A percentile compares a stretch with the other conserved stretches of the same genome.
These are phyloP conservation scores for Pangasius macronema DNA, from an alignment of 2,797 vertebrate genomes.

Conservation along the genomic window DNA sequence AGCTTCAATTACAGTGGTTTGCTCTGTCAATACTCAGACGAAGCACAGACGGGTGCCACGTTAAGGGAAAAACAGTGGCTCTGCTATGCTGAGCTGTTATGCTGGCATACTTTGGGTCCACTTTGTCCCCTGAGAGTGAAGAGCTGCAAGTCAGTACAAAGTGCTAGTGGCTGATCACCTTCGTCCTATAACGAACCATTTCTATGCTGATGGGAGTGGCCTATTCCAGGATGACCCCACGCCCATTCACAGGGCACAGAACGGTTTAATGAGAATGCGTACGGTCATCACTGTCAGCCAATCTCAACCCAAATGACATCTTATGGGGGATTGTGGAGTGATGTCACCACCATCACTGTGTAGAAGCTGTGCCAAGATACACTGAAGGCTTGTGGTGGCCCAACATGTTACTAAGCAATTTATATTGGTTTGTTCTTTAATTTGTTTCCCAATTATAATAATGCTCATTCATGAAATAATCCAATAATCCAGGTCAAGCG, in stretches of 20 bases:
- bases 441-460: background rate
- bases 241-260: background rate
- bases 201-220: background rate
- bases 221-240: no score
- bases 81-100: background rate
- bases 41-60: background rate
- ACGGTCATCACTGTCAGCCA: background rate
- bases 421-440: background rate
- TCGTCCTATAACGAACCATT: background rate
- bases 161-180: background rate
- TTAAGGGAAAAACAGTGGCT: background rate
- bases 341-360: background rate
- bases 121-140: background rate
- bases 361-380: background rate
- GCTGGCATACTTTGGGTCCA: background rate
- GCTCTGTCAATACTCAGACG: constrained; percentile 48
- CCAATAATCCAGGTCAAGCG: background rate
- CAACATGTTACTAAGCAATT: background rate
- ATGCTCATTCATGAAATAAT: background rate
- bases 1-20: constrained; percentile 44
- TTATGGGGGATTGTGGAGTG: background rate
- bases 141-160: background rate
- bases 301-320: background rate
- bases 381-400: background rate
- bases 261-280: background rate